These are phyloP conservation scores for Odontomachus brunneus DNA, from an alignment of 1,140 invertebrate genomes.

Conservation along the genomic window DNA sequence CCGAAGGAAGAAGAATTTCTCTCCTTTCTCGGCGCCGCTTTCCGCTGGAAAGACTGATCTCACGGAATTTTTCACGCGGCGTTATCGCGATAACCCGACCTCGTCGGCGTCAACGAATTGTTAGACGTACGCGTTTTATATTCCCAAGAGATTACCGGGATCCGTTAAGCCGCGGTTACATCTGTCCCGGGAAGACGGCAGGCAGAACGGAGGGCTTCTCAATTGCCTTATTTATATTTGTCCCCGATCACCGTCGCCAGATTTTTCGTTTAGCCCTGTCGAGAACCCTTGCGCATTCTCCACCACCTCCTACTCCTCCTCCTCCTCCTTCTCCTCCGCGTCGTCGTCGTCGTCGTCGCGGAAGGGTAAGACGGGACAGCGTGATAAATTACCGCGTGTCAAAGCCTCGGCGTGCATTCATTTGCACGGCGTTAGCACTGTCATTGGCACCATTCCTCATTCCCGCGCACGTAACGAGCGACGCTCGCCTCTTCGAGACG, in stretches of 20 bases:
- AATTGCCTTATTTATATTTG: conserved; percentile 83
- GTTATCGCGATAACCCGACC: conserved; percentile 69
- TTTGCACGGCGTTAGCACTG: conserved; percentile 83
- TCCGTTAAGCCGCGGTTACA: conserved; percentile 76
- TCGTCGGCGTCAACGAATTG: conserved; percentile 42
- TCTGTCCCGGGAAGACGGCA: conserved; percentile 61
- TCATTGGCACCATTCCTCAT: conserved; percentile 83
- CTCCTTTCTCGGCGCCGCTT: neutral
- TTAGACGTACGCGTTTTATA: conserved; percentile 64
- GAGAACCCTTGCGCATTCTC: neutral
- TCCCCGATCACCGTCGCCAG: conserved; percentile 77
- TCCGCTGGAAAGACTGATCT: conserved; percentile 71
- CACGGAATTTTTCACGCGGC: conserved; percentile 78
- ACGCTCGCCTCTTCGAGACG: conserved; percentile 56
- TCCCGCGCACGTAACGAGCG: conserved; percentile 59
- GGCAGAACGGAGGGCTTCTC: conserved; percentile 46
- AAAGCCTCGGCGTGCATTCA: conserved; percentile 82
- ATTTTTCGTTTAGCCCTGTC: conserved; percentile 59
- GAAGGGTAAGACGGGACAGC: conserved; percentile 68
- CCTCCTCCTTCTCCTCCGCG: neutral
- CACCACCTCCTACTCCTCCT: conserved; percentile 9
- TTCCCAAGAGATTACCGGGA: conserved; percentile 72
- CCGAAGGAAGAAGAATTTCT: conserved; percentile 28
- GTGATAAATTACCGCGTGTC: conserved; percentile 83
- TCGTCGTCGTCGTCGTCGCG: conserved; percentile 52